Conservation (phyloP, 1,140 invertebrate species). For the Aphaenogaster rudis region DNA sequence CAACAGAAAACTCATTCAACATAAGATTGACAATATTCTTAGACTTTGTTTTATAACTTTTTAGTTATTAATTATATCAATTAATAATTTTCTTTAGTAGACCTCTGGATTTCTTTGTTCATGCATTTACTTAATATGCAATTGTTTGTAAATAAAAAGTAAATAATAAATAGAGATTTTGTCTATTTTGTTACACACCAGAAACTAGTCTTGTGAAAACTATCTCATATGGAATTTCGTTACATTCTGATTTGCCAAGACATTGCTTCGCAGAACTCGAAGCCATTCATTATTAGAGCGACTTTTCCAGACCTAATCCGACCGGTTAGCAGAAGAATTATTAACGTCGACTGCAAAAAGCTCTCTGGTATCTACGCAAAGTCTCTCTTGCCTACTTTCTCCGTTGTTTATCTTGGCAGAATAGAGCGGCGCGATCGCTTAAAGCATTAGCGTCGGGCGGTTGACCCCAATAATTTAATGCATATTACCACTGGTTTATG, state of each 20-base stretch:
- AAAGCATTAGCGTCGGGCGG: constrained; percentile 46
- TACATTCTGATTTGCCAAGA: constrained; percentile 2
- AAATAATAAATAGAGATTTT: constrained; percentile 4
- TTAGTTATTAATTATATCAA: background rate
- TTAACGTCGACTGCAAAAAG: constrained; percentile 48
- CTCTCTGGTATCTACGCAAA: constrained; percentile 50
- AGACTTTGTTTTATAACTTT: background rate
- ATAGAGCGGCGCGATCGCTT: constrained; percentile 26
- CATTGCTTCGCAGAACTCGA: constrained; percentile 18
- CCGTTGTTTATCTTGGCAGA: constrained; percentile 54
- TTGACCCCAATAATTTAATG: constrained; percentile 66
- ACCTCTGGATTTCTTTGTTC: background rate
- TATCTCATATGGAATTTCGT: background rate
- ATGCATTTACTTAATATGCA: background rate
- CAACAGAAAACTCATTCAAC: background rate
- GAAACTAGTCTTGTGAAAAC: background rate
- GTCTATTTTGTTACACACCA: background rate
- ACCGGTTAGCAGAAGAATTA: constrained; percentile 54
- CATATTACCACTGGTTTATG: constrained; percentile 46
- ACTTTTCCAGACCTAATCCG: constrained; percentile 42
- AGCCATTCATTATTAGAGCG: constrained; percentile 34
- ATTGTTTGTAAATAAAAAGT: background rate
- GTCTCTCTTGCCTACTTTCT: constrained; percentile 46
- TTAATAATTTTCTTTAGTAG: background rate
- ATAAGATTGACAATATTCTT: background rate